Evolutionary conservation across 2,113 vertebrate genomes (phyloP).

Genomic region (Parotia lawesii): DNA sequence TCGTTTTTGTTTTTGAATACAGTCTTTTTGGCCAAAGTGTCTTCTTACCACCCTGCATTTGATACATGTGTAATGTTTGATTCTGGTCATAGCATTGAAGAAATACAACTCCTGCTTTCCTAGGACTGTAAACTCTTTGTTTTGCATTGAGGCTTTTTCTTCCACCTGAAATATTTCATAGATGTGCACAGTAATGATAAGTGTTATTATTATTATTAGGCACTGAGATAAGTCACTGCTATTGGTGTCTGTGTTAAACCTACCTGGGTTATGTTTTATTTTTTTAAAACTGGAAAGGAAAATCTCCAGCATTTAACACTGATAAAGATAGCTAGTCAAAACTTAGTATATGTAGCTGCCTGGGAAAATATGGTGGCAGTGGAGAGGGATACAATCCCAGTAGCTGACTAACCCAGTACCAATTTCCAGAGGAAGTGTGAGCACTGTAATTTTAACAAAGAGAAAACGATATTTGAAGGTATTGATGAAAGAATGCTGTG

Average conservation of each 20-base stretch:
- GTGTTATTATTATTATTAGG: neutral
- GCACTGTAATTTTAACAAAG: neutral
- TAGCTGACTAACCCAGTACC: neutral
- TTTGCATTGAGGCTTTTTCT: neutral
- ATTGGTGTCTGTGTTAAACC: neutral
- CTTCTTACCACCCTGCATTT: neutral
- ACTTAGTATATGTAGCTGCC: neutral
- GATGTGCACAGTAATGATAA: neutral
- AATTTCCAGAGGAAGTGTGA: neutral
- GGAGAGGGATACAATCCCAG: neutral
- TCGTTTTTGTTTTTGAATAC: neutral
- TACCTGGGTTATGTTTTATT: neutral
- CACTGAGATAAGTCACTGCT: neutral
- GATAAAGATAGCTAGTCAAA: neutral
- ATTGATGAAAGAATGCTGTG: neutral
- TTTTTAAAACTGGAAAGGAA: neutral
- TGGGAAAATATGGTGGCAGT: neutral
- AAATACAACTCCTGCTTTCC: neutral
- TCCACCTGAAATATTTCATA: neutral
- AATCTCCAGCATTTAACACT: neutral
- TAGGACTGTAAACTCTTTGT: neutral
- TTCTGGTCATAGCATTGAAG: neutral
- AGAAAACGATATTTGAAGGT: neutral
- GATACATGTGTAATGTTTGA: neutral
- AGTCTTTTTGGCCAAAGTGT: neutral